Evolutionary conservation across 2,888 invertebrate genomes (phyloP).

Genomic region (Megaustenia siamemsis): DNA sequence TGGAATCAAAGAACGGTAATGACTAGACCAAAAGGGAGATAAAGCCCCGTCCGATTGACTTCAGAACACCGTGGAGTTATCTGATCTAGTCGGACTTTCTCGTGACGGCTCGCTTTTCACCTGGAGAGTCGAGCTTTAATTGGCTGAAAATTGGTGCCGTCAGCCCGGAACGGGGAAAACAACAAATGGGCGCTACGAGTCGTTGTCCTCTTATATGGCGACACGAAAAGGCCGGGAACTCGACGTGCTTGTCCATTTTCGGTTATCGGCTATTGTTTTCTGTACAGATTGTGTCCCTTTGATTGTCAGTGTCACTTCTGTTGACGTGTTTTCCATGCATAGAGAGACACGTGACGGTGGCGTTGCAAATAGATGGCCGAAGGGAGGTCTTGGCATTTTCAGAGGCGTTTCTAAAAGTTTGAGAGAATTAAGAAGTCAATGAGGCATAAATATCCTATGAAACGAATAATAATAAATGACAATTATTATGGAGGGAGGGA

Average conservation of each 20-base stretch:
- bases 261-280: background rate
- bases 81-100: background rate
- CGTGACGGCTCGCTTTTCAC: slow-evolving; percentile 11
- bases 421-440: no score
- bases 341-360: no score
- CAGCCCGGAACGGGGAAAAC: background rate
- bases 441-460: no score
- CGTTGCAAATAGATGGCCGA: no score
- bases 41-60: background rate
- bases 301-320: background rate
- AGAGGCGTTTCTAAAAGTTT: no score
- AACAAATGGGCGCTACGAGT: background rate
- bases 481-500: no score
- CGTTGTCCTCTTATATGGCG: background rate
- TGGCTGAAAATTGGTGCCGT: slow-evolving; percentile 34
- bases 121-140: background rate
- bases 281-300: background rate
- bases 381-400: no score
- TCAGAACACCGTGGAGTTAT: background rate
- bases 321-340: background rate
- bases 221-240: background rate
- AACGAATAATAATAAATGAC: no score
- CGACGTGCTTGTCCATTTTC: background rate
- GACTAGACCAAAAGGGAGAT: background rate
- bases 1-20: background rate